Percentiles rank a stretch among this genome's conserved stretches.
These are phyloP conservation scores for Diorhabda elongata DNA, from an alignment of 1,140 invertebrate genomes.

Conservation along the genomic window DNA sequence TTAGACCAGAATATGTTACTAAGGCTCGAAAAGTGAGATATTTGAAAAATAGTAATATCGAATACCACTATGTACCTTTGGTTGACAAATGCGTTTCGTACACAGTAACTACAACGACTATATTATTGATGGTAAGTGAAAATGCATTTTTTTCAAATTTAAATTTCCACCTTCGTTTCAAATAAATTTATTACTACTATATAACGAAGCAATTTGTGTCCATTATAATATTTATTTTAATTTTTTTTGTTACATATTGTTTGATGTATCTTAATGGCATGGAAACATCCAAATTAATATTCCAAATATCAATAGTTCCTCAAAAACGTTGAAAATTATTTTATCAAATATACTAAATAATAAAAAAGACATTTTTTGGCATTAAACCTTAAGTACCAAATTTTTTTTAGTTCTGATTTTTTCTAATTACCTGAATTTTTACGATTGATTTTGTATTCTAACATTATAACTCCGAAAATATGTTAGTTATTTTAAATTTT, in stretches of 20 bases:
- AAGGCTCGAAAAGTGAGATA: constrained; percentile 61
- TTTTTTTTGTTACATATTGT: neutral
- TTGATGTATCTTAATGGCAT: neutral
- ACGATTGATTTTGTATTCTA: no score
- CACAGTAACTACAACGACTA: constrained; percentile 72
- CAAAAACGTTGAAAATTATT: no score
- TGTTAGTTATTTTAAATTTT: no score
- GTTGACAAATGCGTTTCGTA: constrained; percentile 77
- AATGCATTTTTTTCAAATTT: neutral
- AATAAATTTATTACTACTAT: neutral
- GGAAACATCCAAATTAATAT: neutral
- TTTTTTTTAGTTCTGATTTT: no score
- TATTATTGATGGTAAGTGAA: constrained; percentile 65
- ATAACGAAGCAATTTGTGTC: neutral
- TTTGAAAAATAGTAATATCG: constrained; percentile 62
- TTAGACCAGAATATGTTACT: constrained; percentile 61
- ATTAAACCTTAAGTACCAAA: no score
- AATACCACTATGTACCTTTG: constrained; percentile 77
- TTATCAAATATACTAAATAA: no score
- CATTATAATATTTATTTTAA: neutral
- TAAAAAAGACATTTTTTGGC: no score
- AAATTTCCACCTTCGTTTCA: neutral
- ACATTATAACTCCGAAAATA: no score
- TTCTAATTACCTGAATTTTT: no score
- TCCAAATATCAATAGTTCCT: neutral